Evolutionary conservation across 2,113 vertebrate species (phyloP), one percentile per base, ranked within the genome.

Genomic region (Herpailurus yagouaroundi): DNA sequence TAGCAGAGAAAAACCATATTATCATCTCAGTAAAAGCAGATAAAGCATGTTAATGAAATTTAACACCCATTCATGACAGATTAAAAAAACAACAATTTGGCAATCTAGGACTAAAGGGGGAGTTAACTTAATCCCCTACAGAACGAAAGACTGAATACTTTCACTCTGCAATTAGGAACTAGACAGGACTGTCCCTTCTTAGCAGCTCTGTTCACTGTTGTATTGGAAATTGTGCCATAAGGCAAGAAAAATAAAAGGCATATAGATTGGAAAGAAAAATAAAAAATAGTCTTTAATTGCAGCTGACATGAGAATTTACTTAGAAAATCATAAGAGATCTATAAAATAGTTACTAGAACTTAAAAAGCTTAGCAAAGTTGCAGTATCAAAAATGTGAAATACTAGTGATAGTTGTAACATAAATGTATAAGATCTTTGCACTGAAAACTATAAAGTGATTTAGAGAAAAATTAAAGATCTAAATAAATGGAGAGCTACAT

Each of bases 21-120:
- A 45, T 83, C 63, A 38, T 81, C 31, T 83, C 25, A 33, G 38
- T 88, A 79, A 80, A 69, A 48, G 29, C 80, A 92, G 50, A 55
- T 79, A 94, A 86, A 87, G 23, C 23, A 77, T 77, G 87, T 95
- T 83, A 77, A 83, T 50, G 83, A 76, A 95, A 89, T 88, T 15
- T 31, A 87, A 16, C 69, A 41, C 33, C 55, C 29, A 50, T 91
- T 77, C 33, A 71, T 64, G n/a, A 87, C 93, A 55, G 31, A 57
- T 79, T 69, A 16, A 79, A 95, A 95, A 29, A 68, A 36, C 71
- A 76, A 55, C 23, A 77, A 25, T 25, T 91, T 88, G n/a, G 9
- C n/a, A 83, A 77, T n/a, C 86, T 77, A 83, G 29, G 52, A 88
- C 36, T 63, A 66, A 68, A 74, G 68, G 27, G 31, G 15, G 4